Evolutionary conservation across 1,140 invertebrate species (phyloP), one percentile per base, ranked within the genome.

Genomic region (Aphelinus atriplicis): DNA sequence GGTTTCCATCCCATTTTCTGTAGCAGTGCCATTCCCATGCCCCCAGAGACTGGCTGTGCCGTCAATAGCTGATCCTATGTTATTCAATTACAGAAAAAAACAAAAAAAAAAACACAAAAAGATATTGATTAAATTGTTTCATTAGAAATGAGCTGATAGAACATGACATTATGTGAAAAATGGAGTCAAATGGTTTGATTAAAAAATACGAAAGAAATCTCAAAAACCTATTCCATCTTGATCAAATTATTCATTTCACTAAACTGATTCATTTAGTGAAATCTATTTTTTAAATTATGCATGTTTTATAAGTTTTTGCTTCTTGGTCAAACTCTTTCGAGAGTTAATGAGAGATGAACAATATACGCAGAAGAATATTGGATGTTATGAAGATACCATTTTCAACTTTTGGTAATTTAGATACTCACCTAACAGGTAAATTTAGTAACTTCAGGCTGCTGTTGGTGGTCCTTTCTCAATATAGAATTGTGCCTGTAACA

Each of bases 1-100:
- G 96, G 96, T 79, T 93, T 94, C 97, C 97, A 99, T 55, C 97
- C 97, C 97, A 99, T 99, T 90, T 98, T 98, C 88, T 97, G 95
- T 26, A 99, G 89, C 61, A 99, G 89, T 78, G 95, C 92, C 96
- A 98, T 97, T 26, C 97, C 97, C 92, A 98, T 96, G 2, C 97
- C 97, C 69, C 95, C 94, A 42, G 91, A 93, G 4, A 99, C 93
- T 3, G 95, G 95, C 56, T 93, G 92, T 9, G 96, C 95, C 3
- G 91, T 92, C 75, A 92, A 92, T 76, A 98, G 90, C 88, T 97
- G 95, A 90, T 97, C 95, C 94, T 96, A 90, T 76, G 81, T 84
- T 80, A 80, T 80, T 78, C 71, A 48, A 57, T 80, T 75, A 60
- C 57, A 3, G 60, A 64, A 3, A 75, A 74, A 62, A 74, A 57